phyloP scores from a whole-genome alignment of 2,888 invertebrate genomes.

The Rosalia funebris region DNA sequence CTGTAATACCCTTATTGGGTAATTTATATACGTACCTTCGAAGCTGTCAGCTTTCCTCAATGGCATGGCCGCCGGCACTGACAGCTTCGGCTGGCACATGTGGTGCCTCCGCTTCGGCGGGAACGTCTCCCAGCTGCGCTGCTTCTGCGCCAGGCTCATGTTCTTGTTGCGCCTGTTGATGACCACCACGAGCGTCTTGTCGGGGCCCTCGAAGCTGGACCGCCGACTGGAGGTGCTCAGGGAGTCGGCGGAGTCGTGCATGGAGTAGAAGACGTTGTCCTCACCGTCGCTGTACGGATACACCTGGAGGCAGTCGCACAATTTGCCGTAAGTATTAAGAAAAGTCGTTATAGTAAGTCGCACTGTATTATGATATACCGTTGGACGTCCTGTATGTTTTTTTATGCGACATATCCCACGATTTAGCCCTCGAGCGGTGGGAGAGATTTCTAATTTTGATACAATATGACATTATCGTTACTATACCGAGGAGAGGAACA shows the following conservation, averaged over 20 bases:
- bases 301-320: slow-evolving; percentile 62
- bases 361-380: too few relatives aligned
- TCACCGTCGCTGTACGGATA: slow-evolving; percentile 70
- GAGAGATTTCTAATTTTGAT: too few relatives aligned
- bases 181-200: slow-evolving; percentile 67
- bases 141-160: slow-evolving; percentile 67
- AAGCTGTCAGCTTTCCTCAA: slow-evolving; percentile 74
- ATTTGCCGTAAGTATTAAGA: too few relatives aligned
- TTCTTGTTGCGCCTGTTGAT: slow-evolving; percentile 62
- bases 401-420: too few relatives aligned
- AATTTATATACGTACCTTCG: slow-evolving; percentile 59
- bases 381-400: too few relatives aligned
- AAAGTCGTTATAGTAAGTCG: too few relatives aligned
- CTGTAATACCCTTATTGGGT: background rate
- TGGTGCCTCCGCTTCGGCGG: slow-evolving; percentile 66
- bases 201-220: slow-evolving; percentile 66
- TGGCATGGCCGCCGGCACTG: slow-evolving; percentile 53
- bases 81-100: slow-evolving; percentile 56
- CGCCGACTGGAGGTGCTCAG: slow-evolving; percentile 68
- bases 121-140: slow-evolving; percentile 73
- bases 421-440: too few relatives aligned
- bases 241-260: slow-evolving; percentile 68
- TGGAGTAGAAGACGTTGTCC: slow-evolving; percentile 67
- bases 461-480: too few relatives aligned
- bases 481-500: too few relatives aligned